phyloP scores from a whole-genome alignment of 2,797 vertebrate genomes.

The Gallinago stenura region DNA sequence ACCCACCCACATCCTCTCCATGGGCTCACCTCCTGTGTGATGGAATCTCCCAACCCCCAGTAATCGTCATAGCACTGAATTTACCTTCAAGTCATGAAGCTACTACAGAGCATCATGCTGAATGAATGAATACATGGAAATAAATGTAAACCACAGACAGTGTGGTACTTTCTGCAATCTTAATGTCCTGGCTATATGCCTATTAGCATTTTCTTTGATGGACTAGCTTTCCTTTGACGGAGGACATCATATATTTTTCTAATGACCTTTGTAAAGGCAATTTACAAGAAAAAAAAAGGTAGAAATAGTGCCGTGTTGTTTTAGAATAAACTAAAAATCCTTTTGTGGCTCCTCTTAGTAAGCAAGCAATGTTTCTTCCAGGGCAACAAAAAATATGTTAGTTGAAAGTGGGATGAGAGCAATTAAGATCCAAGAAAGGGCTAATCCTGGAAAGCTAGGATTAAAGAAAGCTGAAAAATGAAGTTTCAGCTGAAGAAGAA shows the following conservation, averaged over 20 bases:
- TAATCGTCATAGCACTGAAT: background rate
- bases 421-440: slow-evolving; percentile 20
- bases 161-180: background rate
- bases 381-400: background rate
- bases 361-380: slow-evolving; percentile 5
- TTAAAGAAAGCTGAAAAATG: background rate
- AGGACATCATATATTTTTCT: background rate
- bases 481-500: slow-evolving; percentile 20
- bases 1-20: background rate
- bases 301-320: background rate
- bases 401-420: slow-evolving; percentile 17
- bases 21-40: background rate
- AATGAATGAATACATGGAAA: slow-evolving; percentile 1
- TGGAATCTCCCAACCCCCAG: background rate
- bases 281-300: background rate
- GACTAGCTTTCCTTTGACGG: background rate
- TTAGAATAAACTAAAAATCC: slow-evolving; percentile 1
- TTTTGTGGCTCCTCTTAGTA: background rate
- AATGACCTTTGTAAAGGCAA: slow-evolving; percentile 8
- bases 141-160: background rate
- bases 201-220: slow-evolving; percentile 38
- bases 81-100: background rate
- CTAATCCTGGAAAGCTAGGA: background rate
- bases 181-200: background rate
- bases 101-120: background rate